Base-by-base conservation (phyloP, 92 coral and sea anemone species). In the Metridium senile region DNA sequence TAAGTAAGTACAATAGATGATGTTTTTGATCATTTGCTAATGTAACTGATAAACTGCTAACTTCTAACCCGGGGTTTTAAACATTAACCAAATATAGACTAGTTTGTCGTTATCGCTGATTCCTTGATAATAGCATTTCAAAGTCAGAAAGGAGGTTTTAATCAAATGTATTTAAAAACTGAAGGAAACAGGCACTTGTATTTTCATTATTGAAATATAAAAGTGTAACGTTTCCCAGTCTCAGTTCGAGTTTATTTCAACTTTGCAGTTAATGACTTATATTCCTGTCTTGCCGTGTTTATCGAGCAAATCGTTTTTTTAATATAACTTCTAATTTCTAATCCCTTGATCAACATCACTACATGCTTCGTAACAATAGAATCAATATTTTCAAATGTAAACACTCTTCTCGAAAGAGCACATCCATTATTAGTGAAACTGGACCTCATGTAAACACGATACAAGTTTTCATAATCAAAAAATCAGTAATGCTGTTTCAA, bases 331-430 rank as follows among this genome's bases (percentile, higher is more conserved):
- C 13, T 39, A 39, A 39, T 13, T 39, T 39, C 11, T 73, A 57
- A 73, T 73, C 69, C 69, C 9, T 63, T 30, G 43, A 20, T 63
- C 69, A 63, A 28, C 22, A 63, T 23, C 22, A n/a, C 21, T 63
- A 27, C 28, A 28, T 21, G 3, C 45, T 63, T 31, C 28, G 21
- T 31, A 63, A 63, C 69, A 28, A 63, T 28, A 63, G 27, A 63
- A 29, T 20, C 1, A 3, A 3, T 54, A 20, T 16, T 21, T 22
- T 29, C 4, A 28, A 28, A 63, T 30, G 69, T 63, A 63, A 63
- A 63, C 69, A 63, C 27, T 6, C 11, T 59, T 23, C 33, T 23
- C 9, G 69, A 63, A 11, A 31, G 27, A 28, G 20, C 45, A 20
- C 8, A 63, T 28, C 22, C 43, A 63, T 63, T 16, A 1, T 63